Base-by-base conservation (phyloP, 2,797 vertebrate species). In the Pipistrellus kuhlii region DNA sequence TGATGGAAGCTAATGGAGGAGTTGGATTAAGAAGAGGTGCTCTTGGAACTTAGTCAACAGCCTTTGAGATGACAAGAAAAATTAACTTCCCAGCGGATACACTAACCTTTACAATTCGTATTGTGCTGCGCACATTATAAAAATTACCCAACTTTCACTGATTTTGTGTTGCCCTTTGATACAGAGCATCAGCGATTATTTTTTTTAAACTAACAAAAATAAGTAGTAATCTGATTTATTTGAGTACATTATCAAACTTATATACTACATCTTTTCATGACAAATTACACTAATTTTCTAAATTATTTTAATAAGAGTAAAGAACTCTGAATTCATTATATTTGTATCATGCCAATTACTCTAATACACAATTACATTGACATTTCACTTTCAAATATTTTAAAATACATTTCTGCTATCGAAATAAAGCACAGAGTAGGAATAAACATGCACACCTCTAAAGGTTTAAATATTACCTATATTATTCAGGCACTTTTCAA, bases 341-440 rank as follows among this genome's bases (percentile, higher is more conserved):
- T 77, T 77, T 71, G 5, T 21, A 48, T 81, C 25, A 72, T 73
- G 32, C 3, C 35, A 69, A 41, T 72, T 83, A 85, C 78, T 84
- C 15, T 41, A 91, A 82, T 12, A 69, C 3, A 73, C 14, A 44
- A 86, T 46, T 77, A 0, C 4, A 15, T 53, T 82, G 23, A 75
- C 1, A 23, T 90, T 77, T 25, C 1, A 84, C 7, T 86, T 94
- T 83, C 21, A 94, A 83, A 72, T 95, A 90, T 46, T 82, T 80
- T 66, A 72, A 89, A 66, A 27, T 83, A 2, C 1, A 82, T 90
- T 85, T 87, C 6, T 57, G 1, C n/a, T 81, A 20, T 53, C 38
- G 10, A 64, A 92, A 57, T 66, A 48, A 78, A 85, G 3, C 23
- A 71, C n/a, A 12, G 38, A 88, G 3, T 69, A 59, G 57, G 23